A percentile compares a stretch with the other conserved stretches of the same genome.
These are phyloP conservation scores for Cotesia vestalis DNA, from an alignment of 1,140 invertebrate genomes.

Conservation along the genomic window DNA sequence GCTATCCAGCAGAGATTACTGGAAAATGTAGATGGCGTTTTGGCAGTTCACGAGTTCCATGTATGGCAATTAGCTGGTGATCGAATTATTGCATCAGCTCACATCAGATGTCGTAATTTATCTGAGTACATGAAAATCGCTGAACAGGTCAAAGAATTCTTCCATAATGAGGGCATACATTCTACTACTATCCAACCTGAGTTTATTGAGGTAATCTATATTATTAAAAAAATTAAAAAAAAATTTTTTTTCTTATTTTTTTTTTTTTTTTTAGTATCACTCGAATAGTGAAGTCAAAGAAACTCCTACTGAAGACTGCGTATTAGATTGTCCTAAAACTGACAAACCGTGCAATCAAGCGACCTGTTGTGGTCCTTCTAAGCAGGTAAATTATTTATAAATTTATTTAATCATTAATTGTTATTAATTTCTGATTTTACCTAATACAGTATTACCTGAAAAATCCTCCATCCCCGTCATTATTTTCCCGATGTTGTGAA, in stretches of 20 bases:
- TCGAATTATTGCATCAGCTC: slow-evolving; percentile 91
- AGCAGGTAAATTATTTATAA: slow-evolving; percentile 65
- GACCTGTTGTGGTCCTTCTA: slow-evolving; percentile 81
- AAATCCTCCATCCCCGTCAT: slow-evolving; percentile 42
- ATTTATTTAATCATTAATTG: neutral
- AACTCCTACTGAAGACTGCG: slow-evolving; percentile 74
- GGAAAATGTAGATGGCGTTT: slow-evolving; percentile 86
- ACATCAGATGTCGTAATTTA: slow-evolving; percentile 88
- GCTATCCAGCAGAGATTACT: slow-evolving; percentile 85
- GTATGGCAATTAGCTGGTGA: slow-evolving; percentile 94
- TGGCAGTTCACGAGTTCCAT: slow-evolving; percentile 94
- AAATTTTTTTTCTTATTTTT: slow-evolving; percentile 24
- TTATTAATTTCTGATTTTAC: no score
- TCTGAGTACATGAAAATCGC: slow-evolving; percentile 92
- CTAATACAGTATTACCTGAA: slow-evolving; percentile 35
- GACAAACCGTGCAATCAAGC: slow-evolving; percentile 84
- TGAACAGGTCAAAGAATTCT: slow-evolving; percentile 94
- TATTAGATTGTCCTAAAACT: slow-evolving; percentile 85
- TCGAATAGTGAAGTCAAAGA: slow-evolving; percentile 65
- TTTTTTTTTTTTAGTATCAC: slow-evolving; percentile 61
- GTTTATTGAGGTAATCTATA: slow-evolving; percentile 72
- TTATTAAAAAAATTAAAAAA: slow-evolving; percentile 25
- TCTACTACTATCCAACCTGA: slow-evolving; percentile 95
- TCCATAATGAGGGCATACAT: slow-evolving; percentile 91
- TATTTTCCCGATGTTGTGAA: slow-evolving; percentile 51